These are phyloP conservation scores for Myrmophylax atrothorax DNA, from an alignment of 2,113 vertebrate species.

Conservation along the genomic window DNA sequence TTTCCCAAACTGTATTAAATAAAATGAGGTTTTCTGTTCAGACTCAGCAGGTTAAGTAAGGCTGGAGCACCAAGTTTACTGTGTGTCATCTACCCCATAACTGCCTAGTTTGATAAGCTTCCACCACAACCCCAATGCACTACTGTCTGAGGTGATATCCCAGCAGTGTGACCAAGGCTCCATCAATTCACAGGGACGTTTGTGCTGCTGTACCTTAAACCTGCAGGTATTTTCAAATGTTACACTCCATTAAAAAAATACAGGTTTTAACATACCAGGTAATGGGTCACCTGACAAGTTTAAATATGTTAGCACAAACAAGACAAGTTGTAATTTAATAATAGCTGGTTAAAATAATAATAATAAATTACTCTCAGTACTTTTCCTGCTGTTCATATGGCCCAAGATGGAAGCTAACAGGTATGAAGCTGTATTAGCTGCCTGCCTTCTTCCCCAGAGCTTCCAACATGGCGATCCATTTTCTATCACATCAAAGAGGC, in stretches of 20 bases:
- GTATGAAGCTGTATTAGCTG: neutral
- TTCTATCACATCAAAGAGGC: neutral
- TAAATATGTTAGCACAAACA: neutral
- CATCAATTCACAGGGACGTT: neutral
- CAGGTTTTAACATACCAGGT: neutral
- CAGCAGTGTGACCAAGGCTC: neutral
- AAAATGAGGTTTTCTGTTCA: neutral
- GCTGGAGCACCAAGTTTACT: neutral
- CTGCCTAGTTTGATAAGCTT: neutral
- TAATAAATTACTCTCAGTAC: neutral
- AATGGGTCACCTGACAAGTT: neutral
- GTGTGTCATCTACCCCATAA: neutral
- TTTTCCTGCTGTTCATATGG: neutral
- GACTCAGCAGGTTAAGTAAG: neutral
- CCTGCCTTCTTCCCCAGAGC: neutral
- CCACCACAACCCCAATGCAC: neutral
- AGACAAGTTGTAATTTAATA: conserved; percentile 9
- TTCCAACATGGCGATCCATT: fast-evolving
- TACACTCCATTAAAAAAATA: neutral
- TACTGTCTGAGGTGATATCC: neutral
- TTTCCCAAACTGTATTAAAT: neutral
- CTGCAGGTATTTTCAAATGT: neutral
- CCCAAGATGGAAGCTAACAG: neutral
- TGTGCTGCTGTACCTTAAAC: neutral
- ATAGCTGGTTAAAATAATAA: conserved; percentile 12